Base-by-base conservation (phyloP, 2,113 vertebrate genomes). In the Trochalopteron elliotii region DNA sequence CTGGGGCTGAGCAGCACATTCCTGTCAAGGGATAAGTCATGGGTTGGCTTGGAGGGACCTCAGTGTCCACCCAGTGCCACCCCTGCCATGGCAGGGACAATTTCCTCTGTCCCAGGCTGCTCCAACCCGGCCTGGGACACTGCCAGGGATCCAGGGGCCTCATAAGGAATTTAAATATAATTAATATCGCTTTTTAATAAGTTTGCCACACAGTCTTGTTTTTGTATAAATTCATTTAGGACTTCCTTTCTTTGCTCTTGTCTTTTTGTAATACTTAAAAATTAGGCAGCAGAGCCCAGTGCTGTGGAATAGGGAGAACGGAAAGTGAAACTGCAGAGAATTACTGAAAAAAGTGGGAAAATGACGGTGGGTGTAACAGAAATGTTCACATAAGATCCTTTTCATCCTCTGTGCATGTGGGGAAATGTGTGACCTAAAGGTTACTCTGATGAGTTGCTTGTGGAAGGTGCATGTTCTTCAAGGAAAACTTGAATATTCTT, bases 41-140 rank as follows among this genome's bases (percentile, higher is more conserved):
- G 52, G 28, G 3, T 19, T 44, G 55, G 22, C 5, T 5, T 12
- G 20, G 23, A 12, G 5, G 11, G 27, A 71, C 27, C 11, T 3
- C 0, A n/a, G 1, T 42, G 1, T 12, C 10, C 37, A 3, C 0
- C 59, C 68, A 33, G 14, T 1, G 3, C 21, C 84, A n/a, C 3
- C 40, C n/a, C n/a, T 30, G 39, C 33, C 84, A 4, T 6, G 85
- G 55, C 64, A 56, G 65, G 56, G 67, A 31, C 76, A 17, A 13
- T 17, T 56, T 0, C 56, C 49, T 1, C 35, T 63, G 52, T 4
- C 5, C 50, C 40, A 23, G 0, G 42, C 42, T 31, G 27, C 42
- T 6, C 85, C 76, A 42, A 0, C 59, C 76, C 19, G 59, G 67
- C 57, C 37, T 20, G 0, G 76, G 67, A 0, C 44, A 39, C 68